A percentile compares a stretch with the other conserved stretches of the same genome.
Conservation (phyloP, 2,797 vertebrate genomes). For the Rhinogobio ventralis region DNA sequence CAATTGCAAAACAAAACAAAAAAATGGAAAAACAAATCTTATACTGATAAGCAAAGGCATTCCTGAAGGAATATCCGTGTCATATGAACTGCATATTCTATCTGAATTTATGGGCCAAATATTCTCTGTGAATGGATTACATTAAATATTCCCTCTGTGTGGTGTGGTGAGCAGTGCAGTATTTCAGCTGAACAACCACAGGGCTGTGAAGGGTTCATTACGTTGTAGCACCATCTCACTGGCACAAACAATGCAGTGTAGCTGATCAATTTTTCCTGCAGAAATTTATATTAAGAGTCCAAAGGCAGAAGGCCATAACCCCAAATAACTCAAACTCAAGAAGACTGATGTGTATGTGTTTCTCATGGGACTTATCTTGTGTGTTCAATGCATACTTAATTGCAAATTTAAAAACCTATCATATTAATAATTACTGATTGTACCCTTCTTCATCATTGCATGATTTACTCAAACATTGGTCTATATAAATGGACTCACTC, state of each 20-base stretch:
- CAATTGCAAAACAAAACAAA: background rate
- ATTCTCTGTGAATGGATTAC: constrained; percentile 35
- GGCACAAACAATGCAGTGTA: constrained; percentile 13
- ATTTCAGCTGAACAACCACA: constrained; percentile 33
- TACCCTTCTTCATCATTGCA: background rate
- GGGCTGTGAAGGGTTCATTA: constrained; percentile 30
- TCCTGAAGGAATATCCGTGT: background rate
- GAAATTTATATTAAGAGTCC: background rate
- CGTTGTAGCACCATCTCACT: background rate
- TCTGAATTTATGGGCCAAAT: constrained; percentile 15
- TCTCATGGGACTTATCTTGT: background rate
- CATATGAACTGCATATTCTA: constrained; percentile 29
- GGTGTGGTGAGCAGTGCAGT: constrained; percentile 18
- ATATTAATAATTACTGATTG: background rate
- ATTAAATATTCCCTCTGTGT: constrained; percentile 19
- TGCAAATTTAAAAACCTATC: background rate
- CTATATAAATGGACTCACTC: constrained; percentile 1
- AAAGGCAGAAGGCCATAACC: background rate
- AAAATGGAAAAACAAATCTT: background rate
- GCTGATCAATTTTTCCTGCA: background rate
- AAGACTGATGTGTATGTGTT: background rate
- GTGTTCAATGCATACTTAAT: background rate
- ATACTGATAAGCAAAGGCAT: background rate
- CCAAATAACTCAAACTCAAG: constrained; percentile 5
- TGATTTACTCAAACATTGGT: background rate